Conservation (phyloP, 1,140 invertebrate genomes). For the Heliconius eleuchia region DNA sequence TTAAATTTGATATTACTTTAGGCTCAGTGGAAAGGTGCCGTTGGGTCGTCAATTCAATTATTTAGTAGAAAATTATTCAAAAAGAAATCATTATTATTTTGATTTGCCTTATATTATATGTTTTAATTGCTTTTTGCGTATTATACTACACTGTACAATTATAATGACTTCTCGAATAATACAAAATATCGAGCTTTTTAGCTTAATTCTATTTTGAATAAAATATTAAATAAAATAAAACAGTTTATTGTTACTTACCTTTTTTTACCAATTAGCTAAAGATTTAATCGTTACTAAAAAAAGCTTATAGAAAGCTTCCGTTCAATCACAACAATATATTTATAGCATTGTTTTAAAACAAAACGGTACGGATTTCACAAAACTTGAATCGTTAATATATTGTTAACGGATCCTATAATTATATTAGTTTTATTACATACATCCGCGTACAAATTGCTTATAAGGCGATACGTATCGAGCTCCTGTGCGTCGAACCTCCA, state of each 20-base stretch:
- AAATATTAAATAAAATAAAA: too few relatives aligned
- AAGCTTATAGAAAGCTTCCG: background rate
- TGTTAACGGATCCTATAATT: slow-evolving; percentile 57
- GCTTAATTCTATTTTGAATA: too few relatives aligned
- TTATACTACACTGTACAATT: too few relatives aligned
- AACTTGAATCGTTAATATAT: slow-evolving; percentile 9
- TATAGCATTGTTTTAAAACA: background rate
- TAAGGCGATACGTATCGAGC: slow-evolving; percentile 52
- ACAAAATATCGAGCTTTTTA: too few relatives aligned
- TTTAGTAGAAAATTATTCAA: background rate
- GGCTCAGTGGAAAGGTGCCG: background rate
- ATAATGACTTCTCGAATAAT: too few relatives aligned
- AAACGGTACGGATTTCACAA: background rate
- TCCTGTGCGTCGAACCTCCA: slow-evolving; percentile 48
- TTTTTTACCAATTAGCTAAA: too few relatives aligned
- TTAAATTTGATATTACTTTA: background rate
- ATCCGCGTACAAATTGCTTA: slow-evolving; percentile 71
- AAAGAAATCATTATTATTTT: background rate
- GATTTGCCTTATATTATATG: too few relatives aligned
- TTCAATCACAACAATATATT: slow-evolving; percentile 4
- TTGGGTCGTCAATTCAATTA: background rate
- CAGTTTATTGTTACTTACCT: too few relatives aligned
- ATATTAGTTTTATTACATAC: slow-evolving; percentile 51
- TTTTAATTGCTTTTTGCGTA: too few relatives aligned
- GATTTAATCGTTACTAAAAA: background rate